Evolutionary conservation across 2,797 vertebrate species (phyloP), one percentile per base, ranked within the genome.

Genomic region (Eurystomus glaucurus): DNA sequence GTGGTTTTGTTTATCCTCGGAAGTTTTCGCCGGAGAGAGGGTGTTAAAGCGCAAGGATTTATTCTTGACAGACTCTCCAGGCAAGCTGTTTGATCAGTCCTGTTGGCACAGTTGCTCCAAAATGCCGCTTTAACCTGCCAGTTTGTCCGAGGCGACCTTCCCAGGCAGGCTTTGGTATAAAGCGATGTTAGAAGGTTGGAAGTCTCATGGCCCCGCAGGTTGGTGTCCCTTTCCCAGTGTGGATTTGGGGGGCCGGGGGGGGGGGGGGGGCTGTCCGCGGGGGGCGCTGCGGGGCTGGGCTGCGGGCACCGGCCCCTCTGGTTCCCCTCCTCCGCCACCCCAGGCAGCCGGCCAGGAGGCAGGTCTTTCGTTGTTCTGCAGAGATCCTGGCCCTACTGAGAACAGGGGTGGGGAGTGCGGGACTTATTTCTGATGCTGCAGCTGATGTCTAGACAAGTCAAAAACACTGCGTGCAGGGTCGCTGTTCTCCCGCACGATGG

Each of bases 391-490:
- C 13, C 26, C 2, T 31, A 1, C 57, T 29, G 46, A 13, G 22
- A 45, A 4, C 31, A 22, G 37, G 11, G 19, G 4, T n/a, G 50
- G 11, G 41, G 55, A 64, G 33, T 2, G 5, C 0, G 1, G 35
- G 25, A 26, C 13, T 62, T 2, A 25, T 58, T 29, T 37, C 33
- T 68, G 8, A 41, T 12, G 28, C 46, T 46, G 68, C 39, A 61
- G 43, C 46, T 71, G 46, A 18, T 35, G 29, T 25, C n/a, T 8
- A 14, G 22, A 51, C 45, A 64, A 29, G 15, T 74, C 35, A 64
- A 16, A 52, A 64, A 2, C 19, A 4, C 46, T 23, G 6, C 19
- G 2, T 1, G 1, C 31, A 6, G 33, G 19, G 5, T 6, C 9
- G 11, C 19, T 43, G 39, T 60, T 60, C 14, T 39, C n/a, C 29